Evolutionary conservation across 2,113 vertebrate genomes (phyloP), one percentile per base, ranked within the genome.

Genomic region (Peromyscus leucopus): DNA sequence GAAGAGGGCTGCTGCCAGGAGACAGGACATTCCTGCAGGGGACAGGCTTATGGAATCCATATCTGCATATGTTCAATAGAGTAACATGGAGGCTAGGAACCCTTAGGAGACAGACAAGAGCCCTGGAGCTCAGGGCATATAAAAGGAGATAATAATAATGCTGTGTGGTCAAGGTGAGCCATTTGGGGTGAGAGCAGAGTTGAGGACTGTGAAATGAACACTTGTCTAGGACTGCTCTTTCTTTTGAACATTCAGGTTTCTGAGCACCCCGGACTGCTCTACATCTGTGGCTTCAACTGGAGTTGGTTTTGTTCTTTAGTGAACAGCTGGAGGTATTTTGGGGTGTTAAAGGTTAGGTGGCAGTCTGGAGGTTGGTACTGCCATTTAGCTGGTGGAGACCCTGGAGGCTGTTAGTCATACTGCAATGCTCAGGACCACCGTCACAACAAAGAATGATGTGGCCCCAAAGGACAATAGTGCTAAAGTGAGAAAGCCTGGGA

Each of bases 61-160:
- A 79, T 13, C 46, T 86, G 33, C 4, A 33, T 2, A 59, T 2
- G 33, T 12, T 69, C n/a, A n/a, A n/a, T 15, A 31, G 69, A 31
- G 69, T 9, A 1, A 72, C 13, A 17, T 0, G 15, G 13, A 39
- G 31, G 65, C 10, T 8, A 12, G 46, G 55, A 1, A 1, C 39
- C n/a, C 10, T 3, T 31, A 17, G 28, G 86, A 59, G 10, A 61
- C 2, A 57, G 63, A 51, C 36, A 26, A 84, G 85, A 71, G 17
- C 16, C 7, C 1, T 3, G 8, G 90, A 55, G 36, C 9, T 16
- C 21, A 28, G 59, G 33, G 15, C 0, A 7, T 0, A 16, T 0
- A 12, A 31, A 69, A 57, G 55, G 15, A 51, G 59, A 19, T 21
- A 19, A 39, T 39, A 28, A 26, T 76, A 46, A 26, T 31, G 13